Base-by-base conservation (phyloP, 1,140 invertebrate species). In the Linepithema humile region DNA sequence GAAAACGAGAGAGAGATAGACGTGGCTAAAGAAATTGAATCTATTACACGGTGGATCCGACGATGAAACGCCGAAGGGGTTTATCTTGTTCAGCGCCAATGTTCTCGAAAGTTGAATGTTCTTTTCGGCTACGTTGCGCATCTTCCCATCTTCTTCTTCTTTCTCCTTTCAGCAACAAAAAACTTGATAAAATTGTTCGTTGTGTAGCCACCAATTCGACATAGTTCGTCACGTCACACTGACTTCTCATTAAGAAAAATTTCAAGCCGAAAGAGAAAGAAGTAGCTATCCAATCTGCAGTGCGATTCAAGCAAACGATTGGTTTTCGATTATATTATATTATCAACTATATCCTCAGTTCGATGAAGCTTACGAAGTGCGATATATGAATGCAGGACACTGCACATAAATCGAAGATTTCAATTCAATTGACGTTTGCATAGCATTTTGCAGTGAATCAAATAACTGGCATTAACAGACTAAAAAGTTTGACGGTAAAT, bases 11-110 rank as follows among this genome's bases (percentile, higher is more conserved):
- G 40, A 23, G 40, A n/a, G 40, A 82, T 29, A 82, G 38, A 55
- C 45, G 65, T 7, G 26, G 9, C 65, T 20, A 80, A 69, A 86
- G 67, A 62, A 87, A 86, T 87, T 82, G 86, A 87, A 87, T 87
- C 86, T 75, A 87, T 87, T 87, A 87, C 53, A 50, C 84, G 53
- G 23, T 48, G 55, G 77, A 77, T 70, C 38, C 69, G 62, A 67
- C 75, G 84, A 85, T 73, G 69, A 50, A 73, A 62, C 77, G 69
- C 53, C 26, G 60, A 62, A 75, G 60, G 62, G 77, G 43, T 82
- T 57, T 60, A 85, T 82, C 59, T 60, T 70, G 59, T 40, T 53
- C 57, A 55, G 57, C 43, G 48, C 17, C 60, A 38, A 40, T 40
- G 23, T 43, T 69, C 69, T 86, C 45, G 45, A 75, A 87, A 86